Evolutionary conservation across 2,113 vertebrate species (phyloP), one percentile per base, ranked within the genome.

Genomic region (Nycticryphes semicollaris): DNA sequence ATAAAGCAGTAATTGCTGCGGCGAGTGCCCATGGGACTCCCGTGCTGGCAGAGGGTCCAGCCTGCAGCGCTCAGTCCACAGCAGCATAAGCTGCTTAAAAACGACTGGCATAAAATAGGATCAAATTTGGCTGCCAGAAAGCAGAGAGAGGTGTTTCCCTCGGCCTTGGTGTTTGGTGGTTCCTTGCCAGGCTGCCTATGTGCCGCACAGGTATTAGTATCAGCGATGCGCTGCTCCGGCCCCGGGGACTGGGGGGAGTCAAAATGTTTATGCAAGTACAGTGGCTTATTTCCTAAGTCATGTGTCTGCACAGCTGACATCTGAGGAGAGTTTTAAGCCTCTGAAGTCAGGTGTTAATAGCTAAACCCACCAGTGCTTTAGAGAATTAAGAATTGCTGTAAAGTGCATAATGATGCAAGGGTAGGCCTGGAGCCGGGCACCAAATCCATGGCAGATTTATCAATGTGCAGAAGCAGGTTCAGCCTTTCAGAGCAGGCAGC

Each of bases 251-350:
- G 45, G 1, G 83, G 70, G 86, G 83, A 90, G 60, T 17, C 0
- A 1, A 43, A 89, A 62, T 43, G 47, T 87, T 90, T 64, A 56
- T 93, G 91, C 88, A 95, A 95, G 88, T 83, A 63, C 87, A 93
- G 87, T 27, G 72, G 80, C 88, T 92, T 68, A 93, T 91, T 94
- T 94, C 74, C 0, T 25, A 93, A 91, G 90, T 70, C 93, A 89
- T 86, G 83, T 84, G 94, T 85, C 92, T 91, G 89, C 87, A 60
- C 68, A 89, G 83, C 94, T 96, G 93, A 90, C 90, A 72, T 54
- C 78, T 57, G 57, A 30, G 45, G 30, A 85, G 60, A n/a, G 73
- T 21, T 66, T 54, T 75, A 77, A 81, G 91, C 68, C 94, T 93
- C 89, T 60, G 75, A 91, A 91, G 84, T 72, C 66, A 87, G 94